Evolutionary conservation across 2,888 invertebrate species (phyloP).

Genomic region (Odontothrips loti): DNA sequence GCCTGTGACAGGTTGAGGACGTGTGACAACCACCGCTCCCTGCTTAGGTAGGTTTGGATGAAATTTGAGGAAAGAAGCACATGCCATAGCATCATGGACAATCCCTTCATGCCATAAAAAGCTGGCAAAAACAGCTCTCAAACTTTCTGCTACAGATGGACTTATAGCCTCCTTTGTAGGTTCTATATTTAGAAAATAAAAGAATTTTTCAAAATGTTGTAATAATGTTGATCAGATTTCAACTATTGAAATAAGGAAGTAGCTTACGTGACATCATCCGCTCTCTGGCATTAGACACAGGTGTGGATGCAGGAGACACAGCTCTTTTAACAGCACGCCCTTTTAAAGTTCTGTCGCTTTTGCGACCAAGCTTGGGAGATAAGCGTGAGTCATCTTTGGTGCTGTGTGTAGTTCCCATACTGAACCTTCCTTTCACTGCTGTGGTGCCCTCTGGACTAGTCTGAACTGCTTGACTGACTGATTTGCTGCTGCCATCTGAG

Average conservation of each 20-base stretch:
- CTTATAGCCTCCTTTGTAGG: conserved; percentile 79
- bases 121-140: conserved; percentile 93
- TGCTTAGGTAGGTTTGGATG: conserved; percentile 81
- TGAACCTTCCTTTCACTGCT: conserved; percentile 55
- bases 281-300: conserved; percentile 43
- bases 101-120: conserved; percentile 96
- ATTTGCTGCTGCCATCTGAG: conserved; percentile 38
- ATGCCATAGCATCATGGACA: conserved; percentile 97
- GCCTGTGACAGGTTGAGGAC: conserved; percentile 51
- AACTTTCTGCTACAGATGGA: conserved; percentile 85
- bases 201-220: neutral
- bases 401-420: conserved; percentile 53
- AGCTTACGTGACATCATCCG: conserved; percentile 17
- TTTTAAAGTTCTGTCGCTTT: conserved; percentile 39
- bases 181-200: conserved; percentile 46
- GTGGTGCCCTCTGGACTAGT: conserved; percentile 59
- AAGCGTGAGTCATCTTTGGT: conserved; percentile 53
- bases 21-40: conserved; percentile 69
- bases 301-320: conserved; percentile 48
- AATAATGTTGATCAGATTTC: neutral
- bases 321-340: conserved; percentile 49
- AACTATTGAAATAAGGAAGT: neutral
- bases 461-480: conserved; percentile 60
- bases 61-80: conserved; percentile 93
- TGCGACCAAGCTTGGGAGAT: conserved; percentile 55